Evolutionary conservation across 2,113 vertebrate species (phyloP).

Genomic region (Chinchilla lanigera): DNA sequence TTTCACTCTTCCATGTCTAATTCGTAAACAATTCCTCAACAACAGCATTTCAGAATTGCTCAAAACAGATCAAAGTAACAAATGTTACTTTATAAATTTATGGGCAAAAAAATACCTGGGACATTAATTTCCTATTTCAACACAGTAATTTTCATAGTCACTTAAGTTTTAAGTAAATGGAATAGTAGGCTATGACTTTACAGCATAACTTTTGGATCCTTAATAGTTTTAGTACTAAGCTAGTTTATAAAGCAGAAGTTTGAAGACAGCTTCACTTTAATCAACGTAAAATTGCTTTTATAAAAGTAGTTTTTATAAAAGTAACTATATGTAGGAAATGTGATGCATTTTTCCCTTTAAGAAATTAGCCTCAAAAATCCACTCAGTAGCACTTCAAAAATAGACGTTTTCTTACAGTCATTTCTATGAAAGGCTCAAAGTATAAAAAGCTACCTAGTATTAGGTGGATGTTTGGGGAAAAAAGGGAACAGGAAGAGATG

Average conservation of each 20-base stretch:
- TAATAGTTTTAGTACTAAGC: constrained; percentile 30
- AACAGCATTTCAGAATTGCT: constrained; percentile 53
- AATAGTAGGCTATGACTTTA: background rate
- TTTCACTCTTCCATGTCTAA: constrained; percentile 36
- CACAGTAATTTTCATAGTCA: constrained; percentile 31
- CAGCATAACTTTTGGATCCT: background rate
- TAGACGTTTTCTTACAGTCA: constrained; percentile 37
- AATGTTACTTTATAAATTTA: constrained; percentile 13
- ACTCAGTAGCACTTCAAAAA: constrained; percentile 4
- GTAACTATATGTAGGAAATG: background rate
- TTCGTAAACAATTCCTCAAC: constrained; percentile 61
- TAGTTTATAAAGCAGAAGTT: constrained; percentile 53
- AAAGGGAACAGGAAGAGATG: background rate
- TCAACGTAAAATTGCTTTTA: constrained; percentile 34
- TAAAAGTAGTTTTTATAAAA: constrained; percentile 59
- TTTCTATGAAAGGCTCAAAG: constrained; percentile 21
- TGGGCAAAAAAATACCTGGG: background rate
- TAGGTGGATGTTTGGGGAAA: background rate
- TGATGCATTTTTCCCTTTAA: constrained; percentile 1
- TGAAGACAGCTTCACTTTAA: constrained; percentile 45
- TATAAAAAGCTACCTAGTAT: background rate
- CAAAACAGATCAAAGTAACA: constrained; percentile 44
- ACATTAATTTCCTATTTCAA: constrained; percentile 21
- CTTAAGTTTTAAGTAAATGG: constrained; percentile 16
- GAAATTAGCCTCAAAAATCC: constrained; percentile 1